Evolutionary conservation across 2,113 vertebrate genomes (phyloP).

Genomic region (Cyanoramphus novaezelandiae): DNA sequence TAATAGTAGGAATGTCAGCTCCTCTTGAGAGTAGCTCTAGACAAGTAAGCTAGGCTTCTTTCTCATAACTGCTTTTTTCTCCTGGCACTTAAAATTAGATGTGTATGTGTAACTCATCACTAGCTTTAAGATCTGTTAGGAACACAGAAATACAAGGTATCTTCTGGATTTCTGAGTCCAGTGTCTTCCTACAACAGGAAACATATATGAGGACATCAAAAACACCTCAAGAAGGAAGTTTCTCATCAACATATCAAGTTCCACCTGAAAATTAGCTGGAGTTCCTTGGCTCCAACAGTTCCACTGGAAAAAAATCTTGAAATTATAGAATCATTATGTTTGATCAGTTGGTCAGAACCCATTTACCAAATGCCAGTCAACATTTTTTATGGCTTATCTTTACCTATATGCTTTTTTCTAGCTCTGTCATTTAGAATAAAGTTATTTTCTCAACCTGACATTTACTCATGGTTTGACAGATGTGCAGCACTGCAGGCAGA

Average conservation of each 20-base stretch:
- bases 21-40: neutral
- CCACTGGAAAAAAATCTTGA: neutral
- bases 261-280: neutral
- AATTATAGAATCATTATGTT: neutral
- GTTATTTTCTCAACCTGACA: neutral
- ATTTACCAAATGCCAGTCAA: neutral
- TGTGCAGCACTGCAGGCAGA: fast-evolving
- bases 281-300: neutral
- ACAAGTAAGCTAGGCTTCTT: neutral
- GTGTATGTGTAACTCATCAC: neutral
- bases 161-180: neutral
- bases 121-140: neutral
- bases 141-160: neutral
- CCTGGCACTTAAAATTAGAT: neutral
- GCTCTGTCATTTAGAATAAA: neutral
- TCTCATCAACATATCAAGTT: neutral
- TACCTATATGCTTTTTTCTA: neutral
- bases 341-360: neutral
- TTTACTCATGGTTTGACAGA: neutral
- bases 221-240: neutral
- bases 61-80: neutral
- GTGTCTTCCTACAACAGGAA: neutral
- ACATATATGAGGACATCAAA: neutral
- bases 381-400: neutral
- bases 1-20: neutral